phyloP scores from a whole-genome alignment of 1,140 invertebrate genomes.

The Brachystomella parvula region DNA sequence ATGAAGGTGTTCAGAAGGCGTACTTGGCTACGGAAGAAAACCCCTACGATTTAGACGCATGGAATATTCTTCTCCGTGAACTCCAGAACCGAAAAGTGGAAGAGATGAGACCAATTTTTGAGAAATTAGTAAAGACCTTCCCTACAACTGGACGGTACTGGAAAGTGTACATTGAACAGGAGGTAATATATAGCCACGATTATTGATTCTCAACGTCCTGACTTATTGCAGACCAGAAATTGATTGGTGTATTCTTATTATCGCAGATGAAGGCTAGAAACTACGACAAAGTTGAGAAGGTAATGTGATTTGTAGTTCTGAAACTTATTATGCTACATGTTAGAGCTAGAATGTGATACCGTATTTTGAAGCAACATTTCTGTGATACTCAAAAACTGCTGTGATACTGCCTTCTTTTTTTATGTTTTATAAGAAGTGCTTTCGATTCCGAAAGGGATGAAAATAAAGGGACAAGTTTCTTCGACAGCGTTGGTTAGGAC shows the following conservation, averaged over 20 bases:
- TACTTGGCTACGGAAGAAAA: constrained; percentile 61
- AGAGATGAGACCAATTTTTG: constrained; percentile 84
- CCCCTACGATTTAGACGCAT: constrained; percentile 89
- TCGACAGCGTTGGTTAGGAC: background rate
- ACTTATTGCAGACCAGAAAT: too few relatives aligned
- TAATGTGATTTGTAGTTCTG: constrained; percentile 55
- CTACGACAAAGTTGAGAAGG: constrained; percentile 97
- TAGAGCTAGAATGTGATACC: too few relatives aligned
- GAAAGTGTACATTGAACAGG: constrained; percentile 99
- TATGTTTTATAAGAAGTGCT: background rate
- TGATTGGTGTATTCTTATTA: too few relatives aligned
- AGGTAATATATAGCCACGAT: too few relatives aligned
- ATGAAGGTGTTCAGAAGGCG: constrained; percentile 36
- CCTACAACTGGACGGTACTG: constrained; percentile 94
- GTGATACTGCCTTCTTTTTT: background rate
- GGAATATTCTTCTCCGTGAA: constrained; percentile 89
- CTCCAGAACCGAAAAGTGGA: constrained; percentile 82
- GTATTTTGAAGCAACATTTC: constrained; percentile 11
- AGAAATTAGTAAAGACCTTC: constrained; percentile 85
- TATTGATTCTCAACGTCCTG: too few relatives aligned
- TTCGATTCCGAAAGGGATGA: background rate
- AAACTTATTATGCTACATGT: too few relatives aligned
- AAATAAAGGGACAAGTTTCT: constrained; percentile 7
- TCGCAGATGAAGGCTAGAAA: constrained; percentile 85
- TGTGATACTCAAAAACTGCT: background rate